Conservation (phyloP, 2,797 vertebrate genomes). For the Parambassis ranga region DNA sequence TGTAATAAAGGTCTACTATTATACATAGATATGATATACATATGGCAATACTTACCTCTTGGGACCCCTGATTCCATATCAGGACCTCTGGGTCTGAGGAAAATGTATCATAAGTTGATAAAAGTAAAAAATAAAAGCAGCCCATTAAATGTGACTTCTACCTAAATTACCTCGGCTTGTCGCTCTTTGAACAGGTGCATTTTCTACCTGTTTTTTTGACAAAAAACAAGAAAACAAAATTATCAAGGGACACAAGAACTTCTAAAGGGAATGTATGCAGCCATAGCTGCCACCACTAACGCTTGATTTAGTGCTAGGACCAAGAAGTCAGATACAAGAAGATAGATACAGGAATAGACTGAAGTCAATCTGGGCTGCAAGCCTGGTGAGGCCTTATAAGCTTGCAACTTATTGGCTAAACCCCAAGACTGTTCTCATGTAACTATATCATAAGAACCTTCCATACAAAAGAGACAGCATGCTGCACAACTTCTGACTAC, state of each 20-base stretch:
- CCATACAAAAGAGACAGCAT: background rate
- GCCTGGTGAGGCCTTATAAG: conserved; percentile 5
- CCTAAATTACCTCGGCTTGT: conserved; percentile 79
- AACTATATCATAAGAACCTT: conserved; percentile 8
- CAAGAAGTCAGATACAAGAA: too few species aligned
- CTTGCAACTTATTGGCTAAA: background rate
- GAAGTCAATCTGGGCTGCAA: conserved; percentile 9
- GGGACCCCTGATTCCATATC: conserved; percentile 78
- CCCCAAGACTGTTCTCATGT: conserved; percentile 3
- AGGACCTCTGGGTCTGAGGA: conserved; percentile 71
- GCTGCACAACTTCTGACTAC: background rate
- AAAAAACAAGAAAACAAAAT: background rate
- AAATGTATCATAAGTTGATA: background rate
- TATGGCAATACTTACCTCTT: conserved; percentile 69
- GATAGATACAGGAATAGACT: conserved; percentile 2
- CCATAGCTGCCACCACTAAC: background rate
- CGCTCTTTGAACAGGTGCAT: conserved; percentile 85
- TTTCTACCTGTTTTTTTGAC: conserved; percentile 75
- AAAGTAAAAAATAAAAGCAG: background rate
- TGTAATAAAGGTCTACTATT: background rate
- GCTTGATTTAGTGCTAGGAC: too few species aligned
- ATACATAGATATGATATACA: background rate
- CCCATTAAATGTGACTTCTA: background rate
- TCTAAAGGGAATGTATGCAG: background rate
- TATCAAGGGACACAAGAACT: background rate